Percentiles rank a stretch among this genome's conserved stretches.
Conservation (phyloP, 30 jellyfish, hydroid and myxozoan genomes). For the Catostylus mosaicus region DNA sequence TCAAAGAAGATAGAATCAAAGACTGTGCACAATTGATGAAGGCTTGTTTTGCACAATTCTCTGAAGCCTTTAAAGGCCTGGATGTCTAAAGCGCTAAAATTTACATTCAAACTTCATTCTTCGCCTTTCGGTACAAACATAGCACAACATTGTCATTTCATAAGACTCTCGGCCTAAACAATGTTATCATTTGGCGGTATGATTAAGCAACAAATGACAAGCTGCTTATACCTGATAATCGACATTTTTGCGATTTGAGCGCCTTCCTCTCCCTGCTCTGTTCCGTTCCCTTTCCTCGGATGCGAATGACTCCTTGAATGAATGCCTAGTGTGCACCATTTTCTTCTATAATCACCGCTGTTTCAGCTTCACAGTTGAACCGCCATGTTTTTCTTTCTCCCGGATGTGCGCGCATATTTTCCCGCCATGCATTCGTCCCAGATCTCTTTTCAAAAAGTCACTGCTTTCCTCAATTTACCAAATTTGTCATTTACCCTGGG, state of each 20-base stretch:
- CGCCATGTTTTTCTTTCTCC: slow-evolving; percentile 58
- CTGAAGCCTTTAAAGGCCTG: no score
- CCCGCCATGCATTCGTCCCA: slow-evolving; percentile 41
- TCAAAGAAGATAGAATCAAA: no score
- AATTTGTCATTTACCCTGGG: neutral
- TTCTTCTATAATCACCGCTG: neutral
- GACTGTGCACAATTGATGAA: no score
- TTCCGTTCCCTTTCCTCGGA: neutral
- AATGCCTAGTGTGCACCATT: slow-evolving; percentile 67
- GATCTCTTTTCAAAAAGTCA: slow-evolving; percentile 12
- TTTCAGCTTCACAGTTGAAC: neutral
- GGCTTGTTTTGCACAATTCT: no score
- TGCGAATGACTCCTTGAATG: slow-evolving; percentile 32
- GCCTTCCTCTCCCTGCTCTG: neutral
- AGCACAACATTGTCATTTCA: no score
- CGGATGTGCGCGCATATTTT: slow-evolving; percentile 65
- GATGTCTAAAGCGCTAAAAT: no score
- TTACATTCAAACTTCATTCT: no score
- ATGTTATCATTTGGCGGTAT: no score
- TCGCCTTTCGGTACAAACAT: no score
- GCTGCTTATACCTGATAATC: neutral
- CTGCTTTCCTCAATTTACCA: neutral
- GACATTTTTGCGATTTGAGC: neutral
- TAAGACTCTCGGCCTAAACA: no score
- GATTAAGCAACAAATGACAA: no score